Percentiles rank a stretch among this genome's conserved stretches.
phyloP scores from a whole-genome alignment of 2,113 vertebrate species.

The Oryzias javanicus region DNA sequence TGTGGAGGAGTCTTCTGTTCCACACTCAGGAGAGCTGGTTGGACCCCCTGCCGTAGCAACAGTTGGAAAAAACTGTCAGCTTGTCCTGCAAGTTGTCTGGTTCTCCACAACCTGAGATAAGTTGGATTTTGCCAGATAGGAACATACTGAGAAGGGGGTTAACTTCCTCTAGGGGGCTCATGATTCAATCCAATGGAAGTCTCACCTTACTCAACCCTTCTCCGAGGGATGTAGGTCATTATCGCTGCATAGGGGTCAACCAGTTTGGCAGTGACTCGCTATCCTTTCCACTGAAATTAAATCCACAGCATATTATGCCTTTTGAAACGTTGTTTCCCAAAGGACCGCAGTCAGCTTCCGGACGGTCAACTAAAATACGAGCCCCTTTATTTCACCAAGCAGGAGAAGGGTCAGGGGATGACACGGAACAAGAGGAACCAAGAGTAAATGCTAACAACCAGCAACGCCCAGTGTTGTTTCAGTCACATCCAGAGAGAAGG shows the following conservation, averaged over 20 bases:
- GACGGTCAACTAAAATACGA: conserved; percentile 65
- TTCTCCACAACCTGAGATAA: conserved; percentile 78
- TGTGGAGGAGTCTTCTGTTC: conserved; percentile 76
- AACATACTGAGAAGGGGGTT: conserved; percentile 59
- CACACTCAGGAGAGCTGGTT: conserved; percentile 55
- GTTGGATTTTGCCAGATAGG: conserved; percentile 86
- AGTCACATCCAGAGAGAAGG: conserved; percentile 23
- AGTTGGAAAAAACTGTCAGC: conserved; percentile 74
- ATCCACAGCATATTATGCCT: conserved; percentile 58
- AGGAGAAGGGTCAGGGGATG: conserved; percentile 81
- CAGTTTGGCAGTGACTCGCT: conserved; percentile 80
- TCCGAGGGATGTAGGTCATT: conserved; percentile 79
- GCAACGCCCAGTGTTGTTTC: conserved; percentile 8
- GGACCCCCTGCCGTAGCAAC: conserved; percentile 65
- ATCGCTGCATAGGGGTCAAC: conserved; percentile 87
- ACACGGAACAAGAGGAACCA: conserved; percentile 67
- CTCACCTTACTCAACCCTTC: conserved; percentile 77
- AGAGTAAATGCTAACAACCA: conserved; percentile 34
- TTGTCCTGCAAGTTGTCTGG: conserved; percentile 78
- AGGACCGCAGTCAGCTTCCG: conserved; percentile 76
- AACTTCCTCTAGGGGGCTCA: conserved; percentile 71
- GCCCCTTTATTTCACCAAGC: conserved; percentile 64
- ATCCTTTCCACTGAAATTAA: conserved; percentile 76
- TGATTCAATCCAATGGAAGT: conserved; percentile 78
- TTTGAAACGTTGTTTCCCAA: conserved; percentile 64